Conservation (phyloP, 2,888 invertebrate species). For the Caenorhabditis sp. region DNA sequence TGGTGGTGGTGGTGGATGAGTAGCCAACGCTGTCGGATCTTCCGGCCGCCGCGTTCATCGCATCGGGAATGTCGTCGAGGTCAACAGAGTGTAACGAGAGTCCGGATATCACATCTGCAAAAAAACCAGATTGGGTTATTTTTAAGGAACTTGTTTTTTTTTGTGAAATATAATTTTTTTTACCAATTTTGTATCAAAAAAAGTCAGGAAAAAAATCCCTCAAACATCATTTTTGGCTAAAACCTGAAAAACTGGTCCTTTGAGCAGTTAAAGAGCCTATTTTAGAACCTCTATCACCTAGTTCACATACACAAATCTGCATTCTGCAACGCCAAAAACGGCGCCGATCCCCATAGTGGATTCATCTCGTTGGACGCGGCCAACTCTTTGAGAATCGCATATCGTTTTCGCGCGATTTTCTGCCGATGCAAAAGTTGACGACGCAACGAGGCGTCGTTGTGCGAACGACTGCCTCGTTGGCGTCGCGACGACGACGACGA, state of each 20-base stretch:
- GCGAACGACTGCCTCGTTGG: background rate
- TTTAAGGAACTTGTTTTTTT: too few species aligned
- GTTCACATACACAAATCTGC: slow-evolving; percentile 36
- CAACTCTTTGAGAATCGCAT: slow-evolving; percentile 7
- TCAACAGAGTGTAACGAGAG: slow-evolving; percentile 61
- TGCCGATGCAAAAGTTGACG: background rate
- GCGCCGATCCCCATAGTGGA: slow-evolving; percentile 34
- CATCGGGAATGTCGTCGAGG: slow-evolving; percentile 56
- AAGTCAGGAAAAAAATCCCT: too few species aligned
- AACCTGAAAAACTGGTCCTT: too few species aligned
- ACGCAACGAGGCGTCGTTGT: background rate
- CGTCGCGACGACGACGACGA: background rate
- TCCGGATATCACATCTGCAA: slow-evolving; percentile 66
- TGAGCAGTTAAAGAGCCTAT: too few species aligned
- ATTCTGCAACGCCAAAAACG: slow-evolving; percentile 35
- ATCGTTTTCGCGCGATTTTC: background rate
- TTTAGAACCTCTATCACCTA: too few species aligned
- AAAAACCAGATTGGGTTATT: background rate
- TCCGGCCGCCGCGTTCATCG: slow-evolving; percentile 34
- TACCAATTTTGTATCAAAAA: too few species aligned
- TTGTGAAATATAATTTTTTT: too few species aligned
- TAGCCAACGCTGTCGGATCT: slow-evolving; percentile 18
- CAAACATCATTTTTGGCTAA: too few species aligned
- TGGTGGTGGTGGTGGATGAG: background rate
- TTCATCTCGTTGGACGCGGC: slow-evolving; percentile 11